Conservation (phyloP, 2,888 invertebrate species). For the Trimorus sp. region DNA sequence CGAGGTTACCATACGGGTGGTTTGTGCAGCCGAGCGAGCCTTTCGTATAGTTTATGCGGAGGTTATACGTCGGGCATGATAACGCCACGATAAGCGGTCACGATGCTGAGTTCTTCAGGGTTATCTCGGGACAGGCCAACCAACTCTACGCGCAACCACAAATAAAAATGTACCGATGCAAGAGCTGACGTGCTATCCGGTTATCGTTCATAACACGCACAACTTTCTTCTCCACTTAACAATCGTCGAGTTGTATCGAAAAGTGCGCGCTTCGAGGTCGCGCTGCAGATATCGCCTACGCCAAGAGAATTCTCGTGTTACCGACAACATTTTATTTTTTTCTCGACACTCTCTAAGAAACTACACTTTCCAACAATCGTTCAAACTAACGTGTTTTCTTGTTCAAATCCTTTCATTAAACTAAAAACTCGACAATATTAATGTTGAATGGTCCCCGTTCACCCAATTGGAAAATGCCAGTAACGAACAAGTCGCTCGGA, state of each 20-base stretch:
- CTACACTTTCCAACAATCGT: no score
- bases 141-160: conserved; percentile 73
- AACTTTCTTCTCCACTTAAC: conserved; percentile 64
- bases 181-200: conserved; percentile 60
- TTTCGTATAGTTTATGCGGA: conserved; percentile 71
- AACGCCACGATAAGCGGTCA: conserved; percentile 79
- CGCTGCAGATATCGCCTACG: conserved; percentile 13
- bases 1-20: conserved; percentile 63
- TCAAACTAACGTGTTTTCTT: no score
- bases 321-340: not conserved
- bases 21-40: conserved; percentile 52
- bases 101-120: conserved; percentile 80
- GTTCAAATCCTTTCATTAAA: no score
- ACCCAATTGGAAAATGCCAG: no score
- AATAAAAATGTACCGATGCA: conserved; percentile 64
- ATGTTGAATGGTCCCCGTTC: no score
- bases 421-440: no score
- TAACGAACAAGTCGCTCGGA: no score
- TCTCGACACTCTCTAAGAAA: no score
- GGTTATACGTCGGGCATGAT: conserved; percentile 74
- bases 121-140: conserved; percentile 81
- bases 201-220: conserved; percentile 64
- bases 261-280: conserved; percentile 15
- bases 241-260: conserved; percentile 59
- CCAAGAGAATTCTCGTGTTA: conserved; percentile 29